Conservation (phyloP, 2,113 vertebrate genomes). For the Ictalurus punctatus region DNA sequence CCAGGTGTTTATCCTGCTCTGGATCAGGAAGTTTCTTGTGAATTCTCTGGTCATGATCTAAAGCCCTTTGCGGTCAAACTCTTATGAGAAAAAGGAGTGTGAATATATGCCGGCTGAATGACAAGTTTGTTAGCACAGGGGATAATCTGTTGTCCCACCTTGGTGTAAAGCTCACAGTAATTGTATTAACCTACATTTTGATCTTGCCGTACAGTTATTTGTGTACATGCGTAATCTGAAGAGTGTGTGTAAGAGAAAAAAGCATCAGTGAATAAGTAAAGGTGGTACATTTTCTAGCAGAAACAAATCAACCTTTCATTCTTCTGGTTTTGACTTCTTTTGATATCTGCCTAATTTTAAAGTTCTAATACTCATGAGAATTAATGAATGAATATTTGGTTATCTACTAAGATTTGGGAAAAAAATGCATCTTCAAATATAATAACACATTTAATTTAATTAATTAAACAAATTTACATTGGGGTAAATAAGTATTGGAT, state of each 20-base stretch:
- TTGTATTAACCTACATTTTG: conserved; percentile 70
- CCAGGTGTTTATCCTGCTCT: neutral
- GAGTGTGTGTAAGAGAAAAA: neutral
- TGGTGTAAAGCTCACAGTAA: conserved; percentile 50
- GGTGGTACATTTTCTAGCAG: neutral
- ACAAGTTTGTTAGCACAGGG: neutral
- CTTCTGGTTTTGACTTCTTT: neutral
- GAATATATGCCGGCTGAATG: neutral
- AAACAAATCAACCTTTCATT: no score
- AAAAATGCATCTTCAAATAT: neutral
- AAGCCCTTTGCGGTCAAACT: neutral
- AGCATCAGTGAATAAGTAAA: neutral
- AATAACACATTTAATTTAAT: no score
- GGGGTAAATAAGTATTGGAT: no score
- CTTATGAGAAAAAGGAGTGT: neutral
- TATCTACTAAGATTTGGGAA: neutral
- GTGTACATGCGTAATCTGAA: neutral
- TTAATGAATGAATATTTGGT: neutral
- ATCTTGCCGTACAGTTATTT: conserved; percentile 33
- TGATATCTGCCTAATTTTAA: neutral
- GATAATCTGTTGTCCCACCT: conserved; percentile 50
- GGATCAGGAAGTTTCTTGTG: neutral
- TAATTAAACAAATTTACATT: neutral
- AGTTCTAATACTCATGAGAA: neutral
- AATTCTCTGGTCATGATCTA: neutral